These are phyloP conservation scores for Etheostoma nigrum DNA, from an alignment of 2,797 vertebrate species.

Conservation along the genomic window DNA sequence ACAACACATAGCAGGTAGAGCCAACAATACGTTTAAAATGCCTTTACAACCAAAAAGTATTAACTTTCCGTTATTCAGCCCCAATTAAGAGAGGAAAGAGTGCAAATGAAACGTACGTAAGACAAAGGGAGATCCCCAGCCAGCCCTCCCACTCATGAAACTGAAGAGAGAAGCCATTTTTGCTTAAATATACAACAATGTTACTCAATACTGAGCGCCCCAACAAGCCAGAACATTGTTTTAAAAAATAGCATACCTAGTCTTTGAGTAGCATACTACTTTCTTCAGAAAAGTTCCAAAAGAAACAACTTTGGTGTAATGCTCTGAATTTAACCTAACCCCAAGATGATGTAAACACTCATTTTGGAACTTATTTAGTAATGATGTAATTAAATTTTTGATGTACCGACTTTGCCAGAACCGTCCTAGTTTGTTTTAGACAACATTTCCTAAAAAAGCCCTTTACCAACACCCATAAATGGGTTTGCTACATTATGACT, in stretches of 20 bases:
- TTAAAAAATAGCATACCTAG: background rate
- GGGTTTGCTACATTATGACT: background rate
- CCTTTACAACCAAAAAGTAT: background rate
- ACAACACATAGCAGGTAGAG: background rate
- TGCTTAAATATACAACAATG: slow-evolving; percentile 11
- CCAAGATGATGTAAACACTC: background rate
- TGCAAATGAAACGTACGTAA: slow-evolving; percentile 26
- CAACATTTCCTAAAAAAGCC: slow-evolving; percentile 10
- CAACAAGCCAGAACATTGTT: too few species aligned
- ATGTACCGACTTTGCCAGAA: background rate
- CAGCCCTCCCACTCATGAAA: slow-evolving; percentile 42
- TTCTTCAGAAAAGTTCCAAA: background rate
- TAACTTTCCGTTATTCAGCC: slow-evolving; percentile 14
- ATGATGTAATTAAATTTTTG: slow-evolving; percentile 2
- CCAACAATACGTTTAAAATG: slow-evolving; percentile 10
- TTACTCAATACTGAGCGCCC: background rate
- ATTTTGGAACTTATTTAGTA: slow-evolving; percentile 2
- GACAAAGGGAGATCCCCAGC: slow-evolving; percentile 20
- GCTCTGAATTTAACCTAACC: background rate
- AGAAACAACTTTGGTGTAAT: background rate
- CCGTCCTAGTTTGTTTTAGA: background rate
- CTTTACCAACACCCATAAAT: slow-evolving; percentile 6
- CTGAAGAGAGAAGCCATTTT: slow-evolving; percentile 15
- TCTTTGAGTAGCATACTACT: background rate
- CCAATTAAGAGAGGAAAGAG: slow-evolving; percentile 27